These are phyloP conservation scores for Drosophila kikkawai DNA, from an alignment of 1,140 invertebrate genomes.

Conservation along the genomic window DNA sequence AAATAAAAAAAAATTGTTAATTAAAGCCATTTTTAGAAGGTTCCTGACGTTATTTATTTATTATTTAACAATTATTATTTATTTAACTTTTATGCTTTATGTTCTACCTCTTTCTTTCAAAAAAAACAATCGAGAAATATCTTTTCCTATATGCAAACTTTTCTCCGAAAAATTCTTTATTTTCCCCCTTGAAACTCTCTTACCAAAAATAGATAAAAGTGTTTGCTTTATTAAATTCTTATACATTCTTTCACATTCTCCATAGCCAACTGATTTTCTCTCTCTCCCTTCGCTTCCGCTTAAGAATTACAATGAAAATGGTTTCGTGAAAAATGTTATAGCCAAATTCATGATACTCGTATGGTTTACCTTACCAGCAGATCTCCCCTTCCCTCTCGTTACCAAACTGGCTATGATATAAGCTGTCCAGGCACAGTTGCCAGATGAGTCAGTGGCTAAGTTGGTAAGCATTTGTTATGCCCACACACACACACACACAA, in stretches of 20 bases:
- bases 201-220: slow-evolving; percentile 23
- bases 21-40: too few relatives aligned
- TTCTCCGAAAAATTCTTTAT: background rate
- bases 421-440: slow-evolving; percentile 68
- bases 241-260: slow-evolving; percentile 7
- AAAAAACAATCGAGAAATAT: background rate
- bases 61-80: background rate
- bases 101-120: background rate
- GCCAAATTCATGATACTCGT: slow-evolving; percentile 67
- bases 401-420: slow-evolving; percentile 43
- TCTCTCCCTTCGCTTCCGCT: background rate
- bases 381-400: background rate
- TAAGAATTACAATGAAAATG: slow-evolving; percentile 37
- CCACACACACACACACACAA: slow-evolving; percentile 47
- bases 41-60: too few relatives aligned
- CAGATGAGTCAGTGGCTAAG: slow-evolving; percentile 66
- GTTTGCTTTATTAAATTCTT: slow-evolving; percentile 38
- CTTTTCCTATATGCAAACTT: background rate
- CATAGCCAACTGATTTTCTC: background rate
- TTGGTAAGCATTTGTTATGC: slow-evolving; percentile 80
- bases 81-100: background rate
- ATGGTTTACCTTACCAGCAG: slow-evolving; percentile 68
- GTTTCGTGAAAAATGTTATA: slow-evolving; percentile 55
- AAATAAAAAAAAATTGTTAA: too few relatives aligned
- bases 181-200: background rate